phyloP scores from a whole-genome alignment of 2,888 invertebrate species.

The Mayetiola destructor region DNA sequence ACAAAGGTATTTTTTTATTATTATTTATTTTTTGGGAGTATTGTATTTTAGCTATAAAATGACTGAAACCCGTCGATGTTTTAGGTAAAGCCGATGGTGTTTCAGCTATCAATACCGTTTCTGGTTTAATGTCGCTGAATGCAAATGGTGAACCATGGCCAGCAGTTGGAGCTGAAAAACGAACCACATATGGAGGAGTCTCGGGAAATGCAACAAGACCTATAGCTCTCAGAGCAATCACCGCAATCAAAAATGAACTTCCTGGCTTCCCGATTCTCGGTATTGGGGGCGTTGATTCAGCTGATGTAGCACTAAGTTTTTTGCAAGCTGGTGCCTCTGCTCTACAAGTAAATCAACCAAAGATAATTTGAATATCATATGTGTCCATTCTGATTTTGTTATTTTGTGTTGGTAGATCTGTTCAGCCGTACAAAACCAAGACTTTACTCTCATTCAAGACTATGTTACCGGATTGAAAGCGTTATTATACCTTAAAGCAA shows the following conservation, averaged over 20 bases:
- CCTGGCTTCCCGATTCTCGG: conserved; percentile 89
- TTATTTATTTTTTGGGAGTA: neutral
- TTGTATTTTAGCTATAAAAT: neutral
- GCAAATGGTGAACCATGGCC: conserved; percentile 85
- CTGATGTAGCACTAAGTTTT: conserved; percentile 89
- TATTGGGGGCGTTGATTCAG: conserved; percentile 94
- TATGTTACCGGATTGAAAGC: conserved; percentile 82
- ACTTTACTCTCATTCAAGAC: conserved; percentile 92
- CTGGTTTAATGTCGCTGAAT: conserved; percentile 79
- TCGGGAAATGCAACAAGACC: conserved; percentile 91
- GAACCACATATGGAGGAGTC: conserved; percentile 89
- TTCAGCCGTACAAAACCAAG: conserved; percentile 96
- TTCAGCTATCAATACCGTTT: conserved; percentile 94
- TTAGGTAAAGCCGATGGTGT: conserved; percentile 85
- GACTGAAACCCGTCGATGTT: neutral
- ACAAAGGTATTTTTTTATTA: conserved; percentile 47
- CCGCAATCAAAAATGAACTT: conserved; percentile 66
- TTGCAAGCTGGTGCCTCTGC: conserved; percentile 84
- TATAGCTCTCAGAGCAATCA: conserved; percentile 81
- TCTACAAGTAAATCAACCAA: conserved; percentile 51
- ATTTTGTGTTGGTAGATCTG: conserved; percentile 48
- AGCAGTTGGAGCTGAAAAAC: conserved; percentile 57
- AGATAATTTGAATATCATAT: neutral
- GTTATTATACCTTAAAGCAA: conserved; percentile 62
- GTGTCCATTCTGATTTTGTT: no score